These are phyloP conservation scores for Elaphurus davidianus DNA, from an alignment of 2,113 vertebrate species.

Conservation along the genomic window DNA sequence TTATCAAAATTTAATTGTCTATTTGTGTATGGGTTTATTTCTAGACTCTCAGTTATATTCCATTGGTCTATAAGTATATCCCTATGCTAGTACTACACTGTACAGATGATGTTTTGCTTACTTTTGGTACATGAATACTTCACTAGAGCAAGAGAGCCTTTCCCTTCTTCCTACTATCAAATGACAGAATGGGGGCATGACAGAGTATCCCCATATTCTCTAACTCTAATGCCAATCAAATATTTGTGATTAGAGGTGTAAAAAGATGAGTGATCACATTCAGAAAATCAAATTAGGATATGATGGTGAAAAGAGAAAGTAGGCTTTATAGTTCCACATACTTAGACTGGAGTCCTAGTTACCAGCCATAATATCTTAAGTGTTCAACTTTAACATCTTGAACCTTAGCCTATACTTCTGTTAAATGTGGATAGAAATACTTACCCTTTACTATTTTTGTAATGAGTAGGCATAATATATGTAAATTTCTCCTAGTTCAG, in stretches of 20 bases:
- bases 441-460: neutral
- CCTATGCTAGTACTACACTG: neutral
- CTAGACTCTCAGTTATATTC: neutral
- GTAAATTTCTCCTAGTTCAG: neutral
- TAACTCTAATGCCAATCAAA: neutral
- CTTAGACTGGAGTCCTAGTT: neutral
- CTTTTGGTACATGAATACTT: neutral
- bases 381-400: neutral
- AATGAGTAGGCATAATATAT: neutral
- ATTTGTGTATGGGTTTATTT: neutral
- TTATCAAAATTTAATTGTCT: neutral
- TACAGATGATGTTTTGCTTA: neutral
- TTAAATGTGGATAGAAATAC: conserved; percentile 1
- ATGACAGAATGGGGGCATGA: neutral
- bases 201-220: neutral
- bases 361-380: neutral
- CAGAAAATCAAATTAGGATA: neutral
- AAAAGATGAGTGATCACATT: neutral
- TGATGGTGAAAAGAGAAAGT: neutral
- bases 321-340: neutral
- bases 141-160: neutral
- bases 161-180: neutral
- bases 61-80: neutral
- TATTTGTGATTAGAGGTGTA: neutral
- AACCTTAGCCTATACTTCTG: neutral